Percentiles rank a stretch among this genome's conserved stretches.
phyloP scores from a whole-genome alignment of 2,888 invertebrate genomes.

The Drosophila austrosaltans region DNA sequence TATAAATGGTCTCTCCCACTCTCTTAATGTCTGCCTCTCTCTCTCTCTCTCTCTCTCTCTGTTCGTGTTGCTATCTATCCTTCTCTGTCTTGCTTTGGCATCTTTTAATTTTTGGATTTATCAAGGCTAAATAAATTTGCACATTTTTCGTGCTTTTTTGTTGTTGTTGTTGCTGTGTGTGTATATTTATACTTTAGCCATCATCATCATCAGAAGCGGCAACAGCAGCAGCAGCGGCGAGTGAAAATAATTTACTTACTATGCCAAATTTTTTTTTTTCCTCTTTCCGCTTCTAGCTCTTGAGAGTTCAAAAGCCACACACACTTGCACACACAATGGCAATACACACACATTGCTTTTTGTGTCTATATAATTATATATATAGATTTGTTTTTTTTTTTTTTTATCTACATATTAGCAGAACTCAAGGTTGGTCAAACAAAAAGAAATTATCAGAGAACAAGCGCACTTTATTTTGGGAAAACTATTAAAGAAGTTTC shows the following conservation, averaged over 20 bases:
- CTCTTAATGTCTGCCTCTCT: background rate
- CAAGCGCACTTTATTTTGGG: background rate
- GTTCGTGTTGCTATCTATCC: background rate
- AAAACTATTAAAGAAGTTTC: too few species aligned
- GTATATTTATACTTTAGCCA: conserved; percentile 13
- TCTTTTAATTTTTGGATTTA: conserved; percentile 63
- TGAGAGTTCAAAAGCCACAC: conserved; percentile 46
- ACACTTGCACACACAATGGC: conserved; percentile 11
- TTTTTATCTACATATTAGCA: conserved; percentile 39
- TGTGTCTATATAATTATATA: conserved; percentile 27
- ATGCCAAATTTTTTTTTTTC: conserved; percentile 32
- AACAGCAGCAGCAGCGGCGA: conserved; percentile 9
- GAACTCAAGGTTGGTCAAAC: conserved; percentile 50
- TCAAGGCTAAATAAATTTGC: conserved; percentile 77
- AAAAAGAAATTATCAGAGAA: conserved; percentile 29
- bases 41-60: conserved; percentile 6
- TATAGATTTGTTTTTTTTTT: conserved; percentile 40
- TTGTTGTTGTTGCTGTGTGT: background rate
- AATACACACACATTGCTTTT: conserved; percentile 4
- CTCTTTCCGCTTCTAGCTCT: conserved; percentile 38
- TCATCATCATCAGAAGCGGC: background rate
- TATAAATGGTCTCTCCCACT: conserved; percentile 37
- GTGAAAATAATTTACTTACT: conserved; percentile 57
- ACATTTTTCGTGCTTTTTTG: conserved; percentile 52
- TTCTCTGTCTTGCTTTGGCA: conserved; percentile 10